Conservation (phyloP, 2,113 vertebrate genomes). For the Crotalus helleri region DNA sequence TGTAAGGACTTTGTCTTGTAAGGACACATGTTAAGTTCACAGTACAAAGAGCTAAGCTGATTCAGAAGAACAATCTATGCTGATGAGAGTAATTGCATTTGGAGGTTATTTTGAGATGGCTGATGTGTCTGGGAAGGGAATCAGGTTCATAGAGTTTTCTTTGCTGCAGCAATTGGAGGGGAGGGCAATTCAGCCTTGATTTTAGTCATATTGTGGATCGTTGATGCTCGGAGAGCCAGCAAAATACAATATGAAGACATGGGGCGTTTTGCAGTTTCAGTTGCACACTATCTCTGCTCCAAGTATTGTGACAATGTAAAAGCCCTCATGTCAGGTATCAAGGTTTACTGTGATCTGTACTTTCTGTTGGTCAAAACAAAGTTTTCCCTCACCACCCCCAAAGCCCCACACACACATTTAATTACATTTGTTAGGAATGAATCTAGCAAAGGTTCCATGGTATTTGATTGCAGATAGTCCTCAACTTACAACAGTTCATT, state of each 20-base stretch:
- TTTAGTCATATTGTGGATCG: neutral
- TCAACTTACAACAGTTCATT: neutral
- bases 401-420: neutral
- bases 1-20: neutral
- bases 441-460: neutral
- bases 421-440: neutral
- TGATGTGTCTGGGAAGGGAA: neutral
- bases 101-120: neutral
- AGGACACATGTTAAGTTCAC: neutral
- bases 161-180: neutral
- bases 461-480: neutral
- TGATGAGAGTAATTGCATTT: neutral
- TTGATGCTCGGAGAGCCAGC: neutral
- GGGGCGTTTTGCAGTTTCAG: neutral
- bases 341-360: neutral
- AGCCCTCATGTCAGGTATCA: neutral
- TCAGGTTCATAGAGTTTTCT: neutral
- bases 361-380: neutral
- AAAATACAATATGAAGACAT: neutral
- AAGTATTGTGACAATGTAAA: neutral
- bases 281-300: neutral
- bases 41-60: neutral
- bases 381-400: neutral
- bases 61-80: neutral
- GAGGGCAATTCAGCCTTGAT: neutral